A percentile compares a stretch with the other conserved stretches of the same genome.
phyloP scores from a whole-genome alignment of 2,113 vertebrate genomes.

The Barbus barbus region DNA sequence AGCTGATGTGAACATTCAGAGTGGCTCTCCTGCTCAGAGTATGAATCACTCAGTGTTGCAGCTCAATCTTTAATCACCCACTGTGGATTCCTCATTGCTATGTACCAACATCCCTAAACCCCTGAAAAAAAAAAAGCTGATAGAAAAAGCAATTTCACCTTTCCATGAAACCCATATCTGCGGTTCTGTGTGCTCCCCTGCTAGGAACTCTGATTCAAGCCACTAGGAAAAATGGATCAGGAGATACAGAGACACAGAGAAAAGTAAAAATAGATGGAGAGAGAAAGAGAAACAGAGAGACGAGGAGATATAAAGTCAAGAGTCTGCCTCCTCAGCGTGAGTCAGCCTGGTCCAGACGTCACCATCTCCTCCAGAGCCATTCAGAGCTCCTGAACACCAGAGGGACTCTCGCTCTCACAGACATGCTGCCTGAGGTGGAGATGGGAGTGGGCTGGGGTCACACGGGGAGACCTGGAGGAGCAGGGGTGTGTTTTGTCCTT shows the following conservation, averaged over 20 bases:
- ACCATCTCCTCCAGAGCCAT: conserved; percentile 48
- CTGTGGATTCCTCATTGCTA: conserved; percentile 3
- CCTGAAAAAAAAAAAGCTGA: background rate
- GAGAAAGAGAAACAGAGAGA: conserved; percentile 26
- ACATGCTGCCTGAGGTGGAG: background rate
- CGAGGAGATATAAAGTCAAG: conserved; percentile 47
- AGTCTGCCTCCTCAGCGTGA: conserved; percentile 42
- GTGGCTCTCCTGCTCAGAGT: background rate
- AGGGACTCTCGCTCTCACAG: background rate
- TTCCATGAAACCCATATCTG: background rate
- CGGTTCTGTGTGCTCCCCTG: background rate
- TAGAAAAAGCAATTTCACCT: conserved; percentile 24
- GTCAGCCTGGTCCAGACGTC: conserved; percentile 52
- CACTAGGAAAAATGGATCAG: conserved; percentile 23
- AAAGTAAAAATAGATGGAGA: conserved; percentile 22
- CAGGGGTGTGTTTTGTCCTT: conserved; percentile 28
- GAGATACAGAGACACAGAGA: conserved; percentile 6
- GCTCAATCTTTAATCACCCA: conserved; percentile 29
- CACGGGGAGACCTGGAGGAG: conserved; percentile 19
- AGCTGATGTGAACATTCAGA: conserved; percentile 33
- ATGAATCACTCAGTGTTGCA: conserved; percentile 32
- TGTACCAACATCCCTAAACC: conserved; percentile 17
- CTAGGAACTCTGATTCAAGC: background rate
- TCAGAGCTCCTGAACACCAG: conserved; percentile 29
- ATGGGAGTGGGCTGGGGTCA: conserved; percentile 23